Conservation (phyloP, 2,888 invertebrate genomes). For the Trichacis sp. region DNA sequence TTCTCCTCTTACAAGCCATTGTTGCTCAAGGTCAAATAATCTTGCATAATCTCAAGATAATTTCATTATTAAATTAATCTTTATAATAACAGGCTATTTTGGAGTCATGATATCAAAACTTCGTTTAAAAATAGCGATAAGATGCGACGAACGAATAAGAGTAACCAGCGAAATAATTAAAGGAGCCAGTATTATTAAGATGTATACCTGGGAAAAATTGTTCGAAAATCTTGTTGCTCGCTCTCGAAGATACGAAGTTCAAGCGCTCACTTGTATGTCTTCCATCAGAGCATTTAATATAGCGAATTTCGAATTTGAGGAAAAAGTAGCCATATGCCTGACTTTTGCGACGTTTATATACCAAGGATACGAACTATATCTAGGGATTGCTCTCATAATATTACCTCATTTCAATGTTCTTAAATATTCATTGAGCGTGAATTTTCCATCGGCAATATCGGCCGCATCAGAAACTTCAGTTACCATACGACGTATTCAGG, state of each 20-base stretch:
- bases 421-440: constrained; percentile 77
- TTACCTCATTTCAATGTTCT: constrained; percentile 83
- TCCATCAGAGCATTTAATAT: constrained; percentile 77
- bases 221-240: constrained; percentile 78
- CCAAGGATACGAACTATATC: constrained; percentile 70
- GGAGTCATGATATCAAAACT: constrained; percentile 69
- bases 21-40: constrained; percentile 72
- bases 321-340: constrained; percentile 85
- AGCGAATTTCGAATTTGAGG: constrained; percentile 82
- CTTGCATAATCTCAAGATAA: too few relatives aligned
- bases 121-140: constrained; percentile 69
- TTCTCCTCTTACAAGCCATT: constrained; percentile 72
- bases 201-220: constrained; percentile 88
- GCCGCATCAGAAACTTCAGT: constrained; percentile 76
- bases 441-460: constrained; percentile 75
- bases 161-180: constrained; percentile 84
- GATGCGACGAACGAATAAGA: constrained; percentile 80
- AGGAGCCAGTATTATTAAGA: constrained; percentile 86
- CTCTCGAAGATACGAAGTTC: constrained; percentile 74
- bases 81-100: constrained; percentile 70
- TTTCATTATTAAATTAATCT: too few relatives aligned
- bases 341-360: constrained; percentile 84
- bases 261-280: constrained; percentile 70
- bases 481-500: constrained; percentile 76
- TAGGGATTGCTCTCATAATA: constrained; percentile 80